Evolutionary conservation across 2,113 vertebrate genomes (phyloP), one percentile per base, ranked within the genome.

Genomic region (Stercorarius parasiticus): DNA sequence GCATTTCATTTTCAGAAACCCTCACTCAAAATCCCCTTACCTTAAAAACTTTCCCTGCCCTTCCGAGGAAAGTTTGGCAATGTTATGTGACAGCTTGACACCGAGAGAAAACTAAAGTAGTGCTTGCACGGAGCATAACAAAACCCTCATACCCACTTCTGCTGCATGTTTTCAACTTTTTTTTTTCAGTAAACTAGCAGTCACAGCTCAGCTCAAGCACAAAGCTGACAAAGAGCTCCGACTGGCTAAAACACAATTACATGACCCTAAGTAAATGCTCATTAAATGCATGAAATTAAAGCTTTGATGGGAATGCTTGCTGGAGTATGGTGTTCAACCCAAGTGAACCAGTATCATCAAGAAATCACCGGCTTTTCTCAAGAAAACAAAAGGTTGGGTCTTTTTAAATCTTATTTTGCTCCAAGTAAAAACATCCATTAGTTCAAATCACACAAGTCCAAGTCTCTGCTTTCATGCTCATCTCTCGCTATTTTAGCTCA

Each of bases 341-440:
- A 73, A 74, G 72, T 29, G 86, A 86, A 64, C 29, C 22, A 59
- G 47, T 0, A 58, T 42, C 27, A 91, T 73, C 80, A 78, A 62
- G 85, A 91, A 88, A 81, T 22, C 72, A 85, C 6, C 4, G 4
- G 13, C 59, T 96, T 38, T 84, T 71, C 76, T 66, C 25, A 74
- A 38, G 67, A 67, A 94, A 96, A 95, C 21, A 77, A 77, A 88
- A 90, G 17, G 30, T 8, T n/a, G 25, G 5, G 21, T 26, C 43
- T 92, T 95, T 92, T 82, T 1, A 80, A 47, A 52, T 88, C 45
- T 83, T 86, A 83, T 61, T 78, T 88, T 93, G 79, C 88, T 80
- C 30, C 62, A 72, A 95, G 91, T 93, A 40, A 92, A 97, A 97
- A 86, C 26, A 88, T 83, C 88, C 76, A 88, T 92, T 95, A 88